Evolutionary conservation across 2,113 vertebrate genomes (phyloP).

Genomic region (Pantherophis guttatus): DNA sequence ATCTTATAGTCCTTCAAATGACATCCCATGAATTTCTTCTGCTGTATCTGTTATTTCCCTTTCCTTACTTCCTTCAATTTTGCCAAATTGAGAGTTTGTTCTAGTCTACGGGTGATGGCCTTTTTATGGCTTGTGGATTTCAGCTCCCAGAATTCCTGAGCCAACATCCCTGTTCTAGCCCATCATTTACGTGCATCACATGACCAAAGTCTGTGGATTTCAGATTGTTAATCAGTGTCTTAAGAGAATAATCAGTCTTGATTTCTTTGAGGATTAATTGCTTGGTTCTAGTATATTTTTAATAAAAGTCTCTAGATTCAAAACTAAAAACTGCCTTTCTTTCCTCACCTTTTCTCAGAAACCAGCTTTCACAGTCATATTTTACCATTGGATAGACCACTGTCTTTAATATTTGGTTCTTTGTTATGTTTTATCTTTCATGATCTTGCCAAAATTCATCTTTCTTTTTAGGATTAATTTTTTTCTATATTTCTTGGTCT

Average conservation of each 20-base stretch:
- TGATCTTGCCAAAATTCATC: too few relatives aligned
- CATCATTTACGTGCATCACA: not conserved
- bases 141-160: too few relatives aligned
- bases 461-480: too few relatives aligned
- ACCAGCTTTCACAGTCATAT: not conserved
- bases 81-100: not conserved
- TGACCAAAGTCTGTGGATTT: not conserved
- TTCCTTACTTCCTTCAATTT: not conserved
- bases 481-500: too few relatives aligned
- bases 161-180: not conserved
- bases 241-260: not conserved
- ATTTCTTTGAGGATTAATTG: not conserved
- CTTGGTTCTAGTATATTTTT: not conserved
- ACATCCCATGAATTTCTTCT: not conserved
- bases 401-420: too few relatives aligned
- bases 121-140: too few relatives aligned
- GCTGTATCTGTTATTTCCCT: not conserved
- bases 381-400: too few relatives aligned
- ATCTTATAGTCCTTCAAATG: not conserved
- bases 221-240: not conserved
- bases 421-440: too few relatives aligned
- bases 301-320: not conserved
- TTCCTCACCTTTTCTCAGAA: not conserved
- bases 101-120: not conserved
- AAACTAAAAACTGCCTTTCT: not conserved